Conservation (phyloP, 2,797 vertebrate genomes). For the Telmatherina bonti region DNA sequence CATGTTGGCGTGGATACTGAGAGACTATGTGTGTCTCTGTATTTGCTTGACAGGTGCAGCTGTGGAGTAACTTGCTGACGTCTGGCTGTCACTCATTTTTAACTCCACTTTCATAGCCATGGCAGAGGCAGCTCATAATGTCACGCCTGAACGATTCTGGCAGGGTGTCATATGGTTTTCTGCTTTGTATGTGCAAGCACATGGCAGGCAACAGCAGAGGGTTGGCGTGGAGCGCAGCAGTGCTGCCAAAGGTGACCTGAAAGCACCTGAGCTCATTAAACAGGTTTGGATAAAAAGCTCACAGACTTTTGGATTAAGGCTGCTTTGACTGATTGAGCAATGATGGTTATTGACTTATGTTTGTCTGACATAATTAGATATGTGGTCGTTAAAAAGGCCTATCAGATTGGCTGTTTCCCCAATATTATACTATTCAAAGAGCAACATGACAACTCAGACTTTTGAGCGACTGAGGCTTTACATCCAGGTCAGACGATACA, state of each 20-base stretch:
- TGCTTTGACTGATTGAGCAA: too few relatives aligned
- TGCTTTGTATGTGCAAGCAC: not conserved
- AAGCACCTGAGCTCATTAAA: conserved; percentile 41
- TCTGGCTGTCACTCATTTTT: conserved; percentile 10
- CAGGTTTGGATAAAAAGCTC: conserved; percentile 37
- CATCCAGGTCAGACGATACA: too few relatives aligned
- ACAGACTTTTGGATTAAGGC: conserved; percentile 39
- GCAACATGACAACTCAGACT: too few relatives aligned
- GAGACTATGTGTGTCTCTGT: not conserved
- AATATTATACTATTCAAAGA: too few relatives aligned
- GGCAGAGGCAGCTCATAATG: conserved; percentile 8
- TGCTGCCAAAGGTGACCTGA: conserved; percentile 51
- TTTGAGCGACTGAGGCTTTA: too few relatives aligned
- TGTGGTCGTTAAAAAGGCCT: too few relatives aligned
- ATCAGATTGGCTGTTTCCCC: too few relatives aligned
- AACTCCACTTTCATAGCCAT: conserved; percentile 5
- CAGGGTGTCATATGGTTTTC: not conserved
- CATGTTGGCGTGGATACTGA: conserved; percentile 9
- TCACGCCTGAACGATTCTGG: not conserved
- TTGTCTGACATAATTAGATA: too few relatives aligned
- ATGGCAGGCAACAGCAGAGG: conserved; percentile 8
- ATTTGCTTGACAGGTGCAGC: conserved; percentile 15
- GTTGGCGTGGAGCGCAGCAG: conserved; percentile 10
- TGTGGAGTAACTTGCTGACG: not conserved
- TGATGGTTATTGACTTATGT: too few relatives aligned